These are phyloP conservation scores for Lanius collurio DNA, from an alignment of 2,113 vertebrate species.

Conservation along the genomic window DNA sequence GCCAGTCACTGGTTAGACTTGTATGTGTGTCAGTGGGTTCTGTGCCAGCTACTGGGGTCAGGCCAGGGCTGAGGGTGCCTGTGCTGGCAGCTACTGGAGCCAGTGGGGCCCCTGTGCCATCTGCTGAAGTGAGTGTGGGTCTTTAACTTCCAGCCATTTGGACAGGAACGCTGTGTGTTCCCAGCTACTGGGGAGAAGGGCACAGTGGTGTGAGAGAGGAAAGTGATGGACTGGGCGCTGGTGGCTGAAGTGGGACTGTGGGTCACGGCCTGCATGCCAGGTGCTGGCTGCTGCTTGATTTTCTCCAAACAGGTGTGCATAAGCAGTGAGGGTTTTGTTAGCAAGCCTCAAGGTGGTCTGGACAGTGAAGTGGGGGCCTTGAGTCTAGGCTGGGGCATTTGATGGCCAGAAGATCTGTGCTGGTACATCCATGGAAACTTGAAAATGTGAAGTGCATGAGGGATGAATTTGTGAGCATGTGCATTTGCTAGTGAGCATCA, in stretches of 20 bases:
- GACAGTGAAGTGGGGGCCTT: fast-evolving
- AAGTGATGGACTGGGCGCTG: not conserved
- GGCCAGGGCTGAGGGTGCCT: not conserved
- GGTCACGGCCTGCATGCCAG: not conserved
- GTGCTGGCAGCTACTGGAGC: not conserved
- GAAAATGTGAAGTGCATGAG: not conserved
- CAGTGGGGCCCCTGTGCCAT: not conserved
- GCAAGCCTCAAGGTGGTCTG: not conserved
- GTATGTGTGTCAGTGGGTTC: not conserved
- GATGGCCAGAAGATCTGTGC: not conserved
- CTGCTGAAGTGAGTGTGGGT: not conserved
- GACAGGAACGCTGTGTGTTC: not conserved
- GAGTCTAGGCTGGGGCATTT: not conserved
- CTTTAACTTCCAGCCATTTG: not conserved
- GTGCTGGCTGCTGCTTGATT: not conserved
- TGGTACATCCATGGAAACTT: not conserved
- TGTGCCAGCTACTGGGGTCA: not conserved
- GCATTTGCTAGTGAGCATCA: not conserved
- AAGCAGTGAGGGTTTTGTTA: not conserved
- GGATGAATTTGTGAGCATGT: not conserved
- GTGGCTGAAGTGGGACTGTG: fast-evolving
- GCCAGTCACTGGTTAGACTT: not conserved
- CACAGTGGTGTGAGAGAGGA: not conserved
- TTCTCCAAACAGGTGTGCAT: not conserved
- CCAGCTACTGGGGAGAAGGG: not conserved